A percentile compares a stretch with the other conserved stretches of the same genome.
These are phyloP conservation scores for Sciurus vulgaris DNA, from an alignment of 2,797 vertebrate species.

Conservation along the genomic window DNA sequence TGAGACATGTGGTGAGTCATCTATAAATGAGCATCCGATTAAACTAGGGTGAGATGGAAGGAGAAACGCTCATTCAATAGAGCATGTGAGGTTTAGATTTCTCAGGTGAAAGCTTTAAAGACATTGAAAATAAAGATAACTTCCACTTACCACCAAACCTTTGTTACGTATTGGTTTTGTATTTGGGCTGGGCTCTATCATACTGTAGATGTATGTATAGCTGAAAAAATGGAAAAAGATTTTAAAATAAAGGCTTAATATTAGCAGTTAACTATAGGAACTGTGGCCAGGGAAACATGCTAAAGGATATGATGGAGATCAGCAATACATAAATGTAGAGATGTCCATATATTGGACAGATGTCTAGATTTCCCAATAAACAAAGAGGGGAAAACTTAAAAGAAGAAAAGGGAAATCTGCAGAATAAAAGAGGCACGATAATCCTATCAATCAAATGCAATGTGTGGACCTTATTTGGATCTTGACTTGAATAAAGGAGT, in stretches of 20 bases:
- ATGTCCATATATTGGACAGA: not conserved
- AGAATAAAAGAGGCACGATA: not conserved
- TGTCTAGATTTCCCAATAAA: not conserved
- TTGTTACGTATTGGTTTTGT: not conserved
- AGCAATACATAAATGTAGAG: not conserved
- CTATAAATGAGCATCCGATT: constrained; percentile 6
- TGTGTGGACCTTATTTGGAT: not conserved
- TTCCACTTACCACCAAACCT: not conserved
- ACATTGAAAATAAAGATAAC: not conserved
- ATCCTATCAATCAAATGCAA: not conserved
- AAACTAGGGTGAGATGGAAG: not conserved
- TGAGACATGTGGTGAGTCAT: constrained; percentile 41
- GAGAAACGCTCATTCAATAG: not conserved
- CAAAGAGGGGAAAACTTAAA: not conserved
- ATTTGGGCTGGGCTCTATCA: not conserved
- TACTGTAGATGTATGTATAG: not conserved
- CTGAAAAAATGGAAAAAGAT: not conserved
- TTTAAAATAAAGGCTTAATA: not conserved
- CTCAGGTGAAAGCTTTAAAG: constrained; percentile 34
- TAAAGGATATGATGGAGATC: not conserved
- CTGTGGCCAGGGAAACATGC: not conserved
- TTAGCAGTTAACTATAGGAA: not conserved
- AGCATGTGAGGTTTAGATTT: not conserved
- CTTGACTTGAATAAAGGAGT: not conserved
- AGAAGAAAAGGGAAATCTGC: not conserved